Evolutionary conservation across 2,797 vertebrate species (phyloP).

Genomic region (Dendrocincla tyrannina): DNA sequence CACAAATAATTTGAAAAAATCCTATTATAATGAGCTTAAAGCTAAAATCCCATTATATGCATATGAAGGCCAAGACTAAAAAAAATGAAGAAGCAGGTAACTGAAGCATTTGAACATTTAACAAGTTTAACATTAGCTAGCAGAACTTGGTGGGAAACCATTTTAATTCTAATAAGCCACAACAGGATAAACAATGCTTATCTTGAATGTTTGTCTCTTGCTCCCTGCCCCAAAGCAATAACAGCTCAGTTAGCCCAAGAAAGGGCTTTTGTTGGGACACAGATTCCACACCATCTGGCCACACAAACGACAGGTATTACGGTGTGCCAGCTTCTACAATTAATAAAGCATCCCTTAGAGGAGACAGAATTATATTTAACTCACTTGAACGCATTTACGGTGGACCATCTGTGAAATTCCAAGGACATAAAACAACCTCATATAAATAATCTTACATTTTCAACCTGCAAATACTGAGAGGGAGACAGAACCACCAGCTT

Average conservation of each 20-base stretch:
- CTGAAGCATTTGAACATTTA: neutral
- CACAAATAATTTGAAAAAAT: neutral
- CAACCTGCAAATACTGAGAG: neutral
- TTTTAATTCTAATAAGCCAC: neutral
- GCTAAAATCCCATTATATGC: neutral
- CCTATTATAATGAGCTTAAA: neutral
- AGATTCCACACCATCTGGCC: neutral
- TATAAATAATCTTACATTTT: neutral
- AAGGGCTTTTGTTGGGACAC: neutral
- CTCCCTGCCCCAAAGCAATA: neutral
- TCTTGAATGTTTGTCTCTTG: neutral
- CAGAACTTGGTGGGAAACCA: neutral
- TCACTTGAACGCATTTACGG: neutral
- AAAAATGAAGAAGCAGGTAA: neutral
- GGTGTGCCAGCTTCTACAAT: neutral
- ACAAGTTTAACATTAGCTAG: neutral
- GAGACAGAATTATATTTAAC: neutral
- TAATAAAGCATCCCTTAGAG: neutral
- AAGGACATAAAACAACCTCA: neutral
- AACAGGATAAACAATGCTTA: neutral
- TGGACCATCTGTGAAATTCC: neutral
- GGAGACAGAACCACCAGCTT: neutral
- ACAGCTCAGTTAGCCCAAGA: neutral
- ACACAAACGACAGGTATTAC: neutral
- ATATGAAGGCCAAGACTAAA: neutral